These are phyloP conservation scores for Zosterops lateralis DNA, from an alignment of 2,113 vertebrate species.

Conservation along the genomic window DNA sequence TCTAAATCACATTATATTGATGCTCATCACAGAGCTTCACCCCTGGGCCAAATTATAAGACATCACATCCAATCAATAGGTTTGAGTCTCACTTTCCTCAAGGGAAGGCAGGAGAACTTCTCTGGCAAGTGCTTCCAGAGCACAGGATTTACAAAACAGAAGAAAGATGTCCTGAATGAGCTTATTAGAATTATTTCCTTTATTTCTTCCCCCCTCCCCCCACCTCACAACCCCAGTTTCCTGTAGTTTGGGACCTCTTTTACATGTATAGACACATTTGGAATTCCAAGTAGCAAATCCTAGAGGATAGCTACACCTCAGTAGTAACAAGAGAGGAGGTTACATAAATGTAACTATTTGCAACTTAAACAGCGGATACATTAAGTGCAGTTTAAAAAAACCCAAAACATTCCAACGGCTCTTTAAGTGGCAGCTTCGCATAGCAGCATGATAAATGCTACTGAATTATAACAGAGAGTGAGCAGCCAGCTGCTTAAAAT, in stretches of 20 bases:
- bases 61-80: background rate
- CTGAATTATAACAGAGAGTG: background rate
- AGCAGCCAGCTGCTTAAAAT: background rate
- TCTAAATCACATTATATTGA: background rate
- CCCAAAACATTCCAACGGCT: background rate
- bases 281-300: conserved; percentile 42
- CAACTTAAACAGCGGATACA: conserved; percentile 9
- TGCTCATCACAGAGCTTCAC: background rate
- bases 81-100: background rate
- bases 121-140: background rate
- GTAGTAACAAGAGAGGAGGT: conserved; percentile 32
- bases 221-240: rapidly evolving
- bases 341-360: conserved; percentile 30
- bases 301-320: background rate
- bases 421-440: conserved; percentile 15
- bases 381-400: background rate
- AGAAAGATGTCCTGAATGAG: background rate
- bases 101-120: background rate
- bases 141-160: background rate
- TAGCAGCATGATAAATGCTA: background rate
- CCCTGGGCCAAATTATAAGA: background rate
- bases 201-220: background rate
- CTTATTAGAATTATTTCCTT: conserved; percentile 4
- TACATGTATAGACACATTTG: conserved; percentile 1
- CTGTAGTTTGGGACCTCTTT: background rate